Base-by-base conservation (phyloP, 2,888 invertebrate genomes). In the Melitaea athalia region DNA sequence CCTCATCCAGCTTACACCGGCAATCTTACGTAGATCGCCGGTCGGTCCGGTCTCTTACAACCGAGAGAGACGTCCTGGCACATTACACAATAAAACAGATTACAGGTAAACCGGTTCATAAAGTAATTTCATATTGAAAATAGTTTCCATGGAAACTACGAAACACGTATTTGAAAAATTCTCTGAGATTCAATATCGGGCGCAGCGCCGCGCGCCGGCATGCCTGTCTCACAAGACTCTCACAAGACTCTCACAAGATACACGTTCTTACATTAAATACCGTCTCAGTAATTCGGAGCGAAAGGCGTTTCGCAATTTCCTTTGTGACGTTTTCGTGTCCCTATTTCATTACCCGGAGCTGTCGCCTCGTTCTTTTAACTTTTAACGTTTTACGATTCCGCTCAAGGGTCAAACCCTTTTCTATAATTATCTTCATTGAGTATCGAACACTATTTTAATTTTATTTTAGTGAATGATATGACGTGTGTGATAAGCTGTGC, bases 261-360 rank as follows among this genome's bases (percentile, higher is more conserved):
- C 65, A 17, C 50, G 33, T 42, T 67, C 64, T 38, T 31, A 62
- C 68, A 59, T 64, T 63, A 64, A 68, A 65, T 57, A 55, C 62
- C 65, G 59, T 49, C 55, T 63, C 68, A 63, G 64, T 65, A 64
- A 65, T 68, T 65, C 61, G 68, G 45, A 63, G 68, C 68, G 65
- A 71, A 66, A 68, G 68, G 59, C 68, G 47, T 47, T 17, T 59
- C 64, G 63, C 62, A 63, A 71, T 68, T 53, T 65, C 70, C 70
- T 71, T 71, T 71, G 68, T 68, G 59, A 49, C 53, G 64, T 64
- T 63, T 52, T 64, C 59, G 64, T 24, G 24, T 52, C 64, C 60
- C 59, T 64, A 65, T 68, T 71, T 68, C 65, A 71, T 71, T 71
- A 45, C 61, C 50, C 45, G 17, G 50, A 38, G 4, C 55, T 31